phyloP scores from a whole-genome alignment of 2,113 vertebrate species.

The Ardeotis arabs region DNA sequence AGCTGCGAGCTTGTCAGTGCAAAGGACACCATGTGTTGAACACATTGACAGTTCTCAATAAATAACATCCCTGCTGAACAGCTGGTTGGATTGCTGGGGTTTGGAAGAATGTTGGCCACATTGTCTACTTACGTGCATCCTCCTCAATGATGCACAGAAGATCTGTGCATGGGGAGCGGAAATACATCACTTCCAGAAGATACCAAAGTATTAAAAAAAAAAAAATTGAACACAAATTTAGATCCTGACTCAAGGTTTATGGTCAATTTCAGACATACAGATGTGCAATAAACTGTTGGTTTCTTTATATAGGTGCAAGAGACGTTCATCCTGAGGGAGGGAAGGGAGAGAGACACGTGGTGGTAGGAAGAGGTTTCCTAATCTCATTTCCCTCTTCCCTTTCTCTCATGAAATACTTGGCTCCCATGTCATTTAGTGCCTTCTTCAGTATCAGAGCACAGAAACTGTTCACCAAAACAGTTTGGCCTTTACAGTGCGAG shows the following conservation, averaged over 20 bases:
- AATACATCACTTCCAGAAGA: constrained; percentile 41
- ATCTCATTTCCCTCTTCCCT: neutral
- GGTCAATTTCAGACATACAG: neutral
- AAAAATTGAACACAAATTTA: neutral
- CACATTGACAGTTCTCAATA: constrained; percentile 53
- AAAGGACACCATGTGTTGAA: constrained; percentile 54
- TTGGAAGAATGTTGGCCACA: constrained; percentile 56
- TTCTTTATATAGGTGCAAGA: neutral
- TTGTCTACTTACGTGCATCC: constrained; percentile 43
- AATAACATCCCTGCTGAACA: constrained; percentile 39
- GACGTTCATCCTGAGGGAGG: neutral
- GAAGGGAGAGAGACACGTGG: accelerated
- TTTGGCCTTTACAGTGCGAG: neutral
- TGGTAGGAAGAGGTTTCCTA: neutral
- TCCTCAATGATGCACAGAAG: constrained; percentile 27
- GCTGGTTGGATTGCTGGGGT: constrained; percentile 31
- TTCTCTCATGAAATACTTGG: neutral
- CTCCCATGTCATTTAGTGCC: neutral
- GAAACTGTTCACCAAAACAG: neutral
- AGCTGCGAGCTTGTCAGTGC: neutral
- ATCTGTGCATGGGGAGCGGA: constrained; percentile 13
- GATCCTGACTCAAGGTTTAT: neutral
- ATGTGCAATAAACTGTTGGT: neutral
- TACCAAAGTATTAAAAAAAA: neutral
- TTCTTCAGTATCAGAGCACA: neutral